phyloP scores from a whole-genome alignment of 2,888 invertebrate genomes.

The Helobdella robusta region DNA sequence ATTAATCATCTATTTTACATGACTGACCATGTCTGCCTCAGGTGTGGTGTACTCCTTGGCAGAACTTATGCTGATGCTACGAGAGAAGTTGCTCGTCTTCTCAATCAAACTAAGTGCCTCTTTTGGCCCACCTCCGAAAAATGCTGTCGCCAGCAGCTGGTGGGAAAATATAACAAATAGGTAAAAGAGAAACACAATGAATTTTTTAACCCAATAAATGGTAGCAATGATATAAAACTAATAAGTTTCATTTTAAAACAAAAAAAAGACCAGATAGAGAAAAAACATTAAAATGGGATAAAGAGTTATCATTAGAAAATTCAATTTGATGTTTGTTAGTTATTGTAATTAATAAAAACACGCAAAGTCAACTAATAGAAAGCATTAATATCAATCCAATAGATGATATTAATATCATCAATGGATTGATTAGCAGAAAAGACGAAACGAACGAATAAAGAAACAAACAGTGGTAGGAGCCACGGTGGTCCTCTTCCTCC shows the following conservation, averaged over 20 bases:
- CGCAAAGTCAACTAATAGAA: no score
- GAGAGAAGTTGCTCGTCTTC: slow-evolving; percentile 16
- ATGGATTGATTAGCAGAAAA: not conserved
- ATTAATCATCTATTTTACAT: not conserved
- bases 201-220: no score
- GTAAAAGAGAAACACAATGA: no score
- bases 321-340: no score
- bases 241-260: no score
- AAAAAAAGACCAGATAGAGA: no score
- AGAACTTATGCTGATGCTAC: slow-evolving; percentile 19
- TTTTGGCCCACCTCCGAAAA: slow-evolving; percentile 18
- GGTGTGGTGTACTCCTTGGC: slow-evolving; percentile 18
- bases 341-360: no score
- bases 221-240: no score
- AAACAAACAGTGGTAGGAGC: slow-evolving; percentile 8
- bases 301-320: no score
- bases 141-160: slow-evolving; percentile 17
- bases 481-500: slow-evolving; percentile 14
- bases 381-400: no score
- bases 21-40: slow-evolving; percentile 10
- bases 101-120: slow-evolving; percentile 17
- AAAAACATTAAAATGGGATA: no score
- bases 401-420: not conserved
- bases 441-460: not conserved
- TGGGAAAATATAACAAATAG: no score